Conservation (phyloP, 2,113 vertebrate species). For the Spea multiplicata region DNA sequence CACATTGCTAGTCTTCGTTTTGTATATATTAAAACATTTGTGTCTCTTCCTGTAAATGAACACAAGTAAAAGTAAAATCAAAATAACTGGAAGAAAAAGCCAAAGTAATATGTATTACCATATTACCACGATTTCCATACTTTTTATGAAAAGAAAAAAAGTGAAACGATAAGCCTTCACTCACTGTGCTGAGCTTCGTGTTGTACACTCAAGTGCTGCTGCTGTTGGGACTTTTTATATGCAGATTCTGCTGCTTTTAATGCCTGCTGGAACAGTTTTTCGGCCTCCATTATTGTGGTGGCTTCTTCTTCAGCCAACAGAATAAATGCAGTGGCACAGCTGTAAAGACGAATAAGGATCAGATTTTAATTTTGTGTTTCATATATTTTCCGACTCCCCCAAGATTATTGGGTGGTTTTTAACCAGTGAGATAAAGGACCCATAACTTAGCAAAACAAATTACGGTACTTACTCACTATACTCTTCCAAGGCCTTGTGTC, state of each 20-base stretch:
- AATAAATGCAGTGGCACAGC: slow-evolving; percentile 93
- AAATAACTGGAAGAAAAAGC: too few species aligned
- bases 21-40: slow-evolving; percentile 94
- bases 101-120: too few species aligned
- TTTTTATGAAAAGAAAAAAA: background rate
- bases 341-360: slow-evolving; percentile 51
- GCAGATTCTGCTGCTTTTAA: slow-evolving; percentile 82
- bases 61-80: too few species aligned
- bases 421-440: too few species aligned
- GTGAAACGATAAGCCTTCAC: slow-evolving; percentile 31
- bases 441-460: background rate
- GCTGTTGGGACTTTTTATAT: slow-evolving; percentile 72
- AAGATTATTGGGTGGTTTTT: too few species aligned
- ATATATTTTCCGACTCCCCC: too few species aligned
- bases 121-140: too few species aligned
- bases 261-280: slow-evolving; percentile 94
- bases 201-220: slow-evolving; percentile 71
- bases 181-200: slow-evolving; percentile 79
- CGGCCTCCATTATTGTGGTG: slow-evolving; percentile 93
- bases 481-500: slow-evolving; percentile 90
- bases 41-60: slow-evolving; percentile 85
- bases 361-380: too few species aligned
- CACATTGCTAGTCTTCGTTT: slow-evolving; percentile 97
- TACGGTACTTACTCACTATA: slow-evolving; percentile 88
- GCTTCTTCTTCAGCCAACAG: slow-evolving; percentile 96